These are phyloP conservation scores for Sminthopsis crassicaudata DNA, from an alignment of 2,113 vertebrate species.

Conservation along the genomic window DNA sequence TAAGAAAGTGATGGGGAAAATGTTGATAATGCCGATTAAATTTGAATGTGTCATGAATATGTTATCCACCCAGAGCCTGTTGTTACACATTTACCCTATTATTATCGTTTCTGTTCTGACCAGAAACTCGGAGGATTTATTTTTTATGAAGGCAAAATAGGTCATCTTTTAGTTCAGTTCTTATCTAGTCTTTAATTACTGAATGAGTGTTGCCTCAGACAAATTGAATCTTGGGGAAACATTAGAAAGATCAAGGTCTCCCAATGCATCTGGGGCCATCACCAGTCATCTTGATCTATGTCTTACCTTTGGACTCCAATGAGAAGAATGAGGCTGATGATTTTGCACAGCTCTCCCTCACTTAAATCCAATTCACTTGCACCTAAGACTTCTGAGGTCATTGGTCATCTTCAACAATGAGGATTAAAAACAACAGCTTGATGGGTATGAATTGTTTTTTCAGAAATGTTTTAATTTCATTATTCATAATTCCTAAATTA, in stretches of 20 bases:
- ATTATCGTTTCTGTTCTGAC: no score
- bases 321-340: no score
- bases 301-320: neutral
- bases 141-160: neutral
- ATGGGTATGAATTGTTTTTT: neutral
- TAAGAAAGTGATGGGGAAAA: neutral
- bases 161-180: neutral
- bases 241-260: neutral
- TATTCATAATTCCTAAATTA: no score
- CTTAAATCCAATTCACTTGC: no score
- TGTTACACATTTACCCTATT: slow-evolving; percentile 16
- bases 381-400: no score
- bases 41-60: neutral
- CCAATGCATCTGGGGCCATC: neutral
- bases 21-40: neutral
- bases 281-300: neutral
- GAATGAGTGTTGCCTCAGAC: neutral
- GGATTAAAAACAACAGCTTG: neutral
- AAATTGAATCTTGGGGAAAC: neutral
- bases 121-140: neutral
- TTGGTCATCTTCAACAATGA: no score
- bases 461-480: neutral
- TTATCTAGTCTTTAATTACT: neutral
- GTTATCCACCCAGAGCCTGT: neutral
- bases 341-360: no score